Evolutionary conservation across 2,888 invertebrate genomes (phyloP).

Genomic region (Lamellibrachia columna): DNA sequence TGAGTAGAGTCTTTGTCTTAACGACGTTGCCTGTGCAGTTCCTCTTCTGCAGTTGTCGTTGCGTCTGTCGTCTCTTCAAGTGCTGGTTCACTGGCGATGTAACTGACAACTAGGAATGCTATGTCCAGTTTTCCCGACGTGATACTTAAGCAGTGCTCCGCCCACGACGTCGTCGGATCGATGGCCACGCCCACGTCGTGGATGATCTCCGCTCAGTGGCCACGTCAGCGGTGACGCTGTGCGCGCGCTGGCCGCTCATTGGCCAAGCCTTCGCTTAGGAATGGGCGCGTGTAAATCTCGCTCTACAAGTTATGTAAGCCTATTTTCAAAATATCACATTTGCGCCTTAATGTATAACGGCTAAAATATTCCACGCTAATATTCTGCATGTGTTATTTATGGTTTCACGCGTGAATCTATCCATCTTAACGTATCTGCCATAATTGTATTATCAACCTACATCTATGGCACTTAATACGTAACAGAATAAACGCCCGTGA

Average conservation of each 20-base stretch:
- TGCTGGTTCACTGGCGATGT: slow-evolving; percentile 3
- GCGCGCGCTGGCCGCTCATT: background rate
- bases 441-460: background rate
- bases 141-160: background rate
- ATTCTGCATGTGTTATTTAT: background rate
- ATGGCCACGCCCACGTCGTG: slow-evolving; percentile 12
- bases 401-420: background rate
- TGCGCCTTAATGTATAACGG: background rate
- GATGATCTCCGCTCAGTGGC: background rate
- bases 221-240: background rate
- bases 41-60: background rate
- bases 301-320: background rate
- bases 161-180: background rate
- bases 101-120: background rate
- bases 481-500: background rate
- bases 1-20: background rate
- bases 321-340: background rate
- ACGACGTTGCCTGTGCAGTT: background rate
- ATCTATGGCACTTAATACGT: background rate
- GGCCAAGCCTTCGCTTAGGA: background rate
- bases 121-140: background rate
- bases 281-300: background rate
- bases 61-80: background rate
- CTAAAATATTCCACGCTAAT: background rate
- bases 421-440: background rate